Evolutionary conservation across 2,797 vertebrate species (phyloP).

Genomic region (Manis crassicaudata): DNA sequence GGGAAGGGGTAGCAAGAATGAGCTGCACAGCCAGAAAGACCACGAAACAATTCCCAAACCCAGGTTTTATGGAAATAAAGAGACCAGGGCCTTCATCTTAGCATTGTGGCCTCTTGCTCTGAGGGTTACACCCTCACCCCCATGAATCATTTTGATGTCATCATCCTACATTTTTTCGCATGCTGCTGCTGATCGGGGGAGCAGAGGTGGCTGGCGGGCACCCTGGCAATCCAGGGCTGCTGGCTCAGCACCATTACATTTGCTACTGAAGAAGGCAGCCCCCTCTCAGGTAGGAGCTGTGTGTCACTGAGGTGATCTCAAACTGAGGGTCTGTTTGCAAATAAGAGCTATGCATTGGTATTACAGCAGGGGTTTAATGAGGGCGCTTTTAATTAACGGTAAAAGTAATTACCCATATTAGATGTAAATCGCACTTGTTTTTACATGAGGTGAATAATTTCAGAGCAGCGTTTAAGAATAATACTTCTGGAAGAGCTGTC

Average conservation of each 20-base stretch:
- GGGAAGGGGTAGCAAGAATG: background rate
- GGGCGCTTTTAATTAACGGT: conserved; percentile 63
- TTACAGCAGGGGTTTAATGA: conserved; percentile 54
- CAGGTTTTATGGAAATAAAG: background rate
- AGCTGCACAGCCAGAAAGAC: background rate
- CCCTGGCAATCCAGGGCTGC: background rate
- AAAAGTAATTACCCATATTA: conserved; percentile 78
- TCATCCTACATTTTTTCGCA: background rate
- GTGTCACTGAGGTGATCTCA: conserved; percentile 23
- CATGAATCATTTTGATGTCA: background rate
- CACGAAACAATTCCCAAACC: background rate
- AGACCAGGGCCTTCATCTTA: background rate
- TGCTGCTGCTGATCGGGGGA: background rate
- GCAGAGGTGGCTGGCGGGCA: background rate
- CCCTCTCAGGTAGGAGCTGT: background rate
- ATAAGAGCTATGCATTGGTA: conserved; percentile 58
- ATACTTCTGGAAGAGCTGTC: background rate
- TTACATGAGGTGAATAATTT: conserved; percentile 74
- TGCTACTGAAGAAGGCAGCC: background rate
- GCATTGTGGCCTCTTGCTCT: background rate
- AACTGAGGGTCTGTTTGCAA: conserved; percentile 63
- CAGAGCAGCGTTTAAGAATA: conserved; percentile 19
- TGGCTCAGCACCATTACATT: background rate
- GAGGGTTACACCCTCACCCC: too few species aligned
- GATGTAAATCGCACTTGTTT: conserved; percentile 63